Percentiles rank a stretch among this genome's conserved stretches.
Conservation (phyloP, 2,113 vertebrate species). For the Lepisosteus oculatus region DNA sequence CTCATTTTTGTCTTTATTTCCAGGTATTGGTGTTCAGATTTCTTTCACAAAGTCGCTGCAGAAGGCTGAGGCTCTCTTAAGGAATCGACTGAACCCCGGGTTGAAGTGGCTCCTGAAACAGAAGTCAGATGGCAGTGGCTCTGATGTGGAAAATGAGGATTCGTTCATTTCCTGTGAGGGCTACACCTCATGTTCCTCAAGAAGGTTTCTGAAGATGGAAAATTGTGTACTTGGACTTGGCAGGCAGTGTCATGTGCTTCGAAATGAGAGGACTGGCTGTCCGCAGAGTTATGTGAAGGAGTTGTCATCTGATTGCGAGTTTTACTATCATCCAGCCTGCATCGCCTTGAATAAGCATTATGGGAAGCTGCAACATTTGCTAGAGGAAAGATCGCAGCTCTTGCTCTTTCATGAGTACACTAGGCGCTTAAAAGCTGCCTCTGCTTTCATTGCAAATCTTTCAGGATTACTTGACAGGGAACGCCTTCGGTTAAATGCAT, state of each 20-base stretch:
- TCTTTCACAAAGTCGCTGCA: constrained; percentile 47
- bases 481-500: not conserved
- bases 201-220: constrained; percentile 46
- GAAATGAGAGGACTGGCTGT: not conserved
- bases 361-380: constrained; percentile 43
- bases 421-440: constrained; percentile 33
- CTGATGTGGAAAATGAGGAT: constrained; percentile 38
- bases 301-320: constrained; percentile 28
- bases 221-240: constrained; percentile 44
- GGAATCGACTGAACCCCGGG: constrained; percentile 44
- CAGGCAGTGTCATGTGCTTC: constrained; percentile 41
- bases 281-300: constrained; percentile 39
- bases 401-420: constrained; percentile 57
- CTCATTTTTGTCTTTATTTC: not conserved
- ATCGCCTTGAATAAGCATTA: constrained; percentile 40
- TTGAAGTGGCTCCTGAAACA: constrained; percentile 47
- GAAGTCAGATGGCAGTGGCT: constrained; percentile 32
- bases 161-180: constrained; percentile 42
- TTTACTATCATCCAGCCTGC: constrained; percentile 42
- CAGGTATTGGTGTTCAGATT: constrained; percentile 42
- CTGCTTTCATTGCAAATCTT: constrained; percentile 43
- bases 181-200: constrained; percentile 50
- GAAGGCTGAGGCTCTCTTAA: constrained; percentile 47
- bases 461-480: constrained; percentile 39
- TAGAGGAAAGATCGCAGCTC: constrained; percentile 57